Evolutionary conservation across 2,888 invertebrate species (phyloP), one percentile per base, ranked within the genome.

Genomic region (Steinernema carpocapsae): DNA sequence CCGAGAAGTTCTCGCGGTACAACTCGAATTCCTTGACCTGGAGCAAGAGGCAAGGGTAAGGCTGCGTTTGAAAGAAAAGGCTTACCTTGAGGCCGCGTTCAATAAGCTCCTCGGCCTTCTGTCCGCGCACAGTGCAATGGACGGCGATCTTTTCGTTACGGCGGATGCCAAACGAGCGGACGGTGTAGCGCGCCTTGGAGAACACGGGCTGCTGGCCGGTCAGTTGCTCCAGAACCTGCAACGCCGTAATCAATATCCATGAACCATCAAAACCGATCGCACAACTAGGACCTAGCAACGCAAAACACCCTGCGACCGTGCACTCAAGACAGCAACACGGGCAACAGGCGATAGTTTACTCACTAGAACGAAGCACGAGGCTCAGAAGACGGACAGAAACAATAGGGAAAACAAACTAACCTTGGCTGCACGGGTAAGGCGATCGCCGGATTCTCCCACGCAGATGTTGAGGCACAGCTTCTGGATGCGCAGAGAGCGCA

Each of bases 91-190:
- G 91, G 73, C 99, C 99, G 88, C 94, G 92, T 90, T 99, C 99
- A 76, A 99, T 91, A 88, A 99, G 99, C 90, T 99, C 97, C 88
- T 99, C 97, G 77, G 99, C 99, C 89, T 99, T 99, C 74, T 96
- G 94, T 73, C 99, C 99, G 79, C 99, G 92, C 12, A 99, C 99
- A 73, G 99, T 99, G 90, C 97, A 97, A 89, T 99, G 97, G 76
- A 99, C 97, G 84, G 99, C 96, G 88, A 99, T 99, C 90, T 99
- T 99, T 92, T 99, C 99, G 91, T 99, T 99, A 92, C 99, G 94
- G 88, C 99, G 92, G 88, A 99, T 99, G 88, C 99, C 97, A 88
- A 99, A 99, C 10, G 97, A 97, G 87, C 99, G 91, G 75, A 99
- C 97, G 84, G 97, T 99, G 90, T 97, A 99, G 82, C 97, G 92